Conservation (phyloP, 1,140 invertebrate species). For the Papilio polytes region DNA sequence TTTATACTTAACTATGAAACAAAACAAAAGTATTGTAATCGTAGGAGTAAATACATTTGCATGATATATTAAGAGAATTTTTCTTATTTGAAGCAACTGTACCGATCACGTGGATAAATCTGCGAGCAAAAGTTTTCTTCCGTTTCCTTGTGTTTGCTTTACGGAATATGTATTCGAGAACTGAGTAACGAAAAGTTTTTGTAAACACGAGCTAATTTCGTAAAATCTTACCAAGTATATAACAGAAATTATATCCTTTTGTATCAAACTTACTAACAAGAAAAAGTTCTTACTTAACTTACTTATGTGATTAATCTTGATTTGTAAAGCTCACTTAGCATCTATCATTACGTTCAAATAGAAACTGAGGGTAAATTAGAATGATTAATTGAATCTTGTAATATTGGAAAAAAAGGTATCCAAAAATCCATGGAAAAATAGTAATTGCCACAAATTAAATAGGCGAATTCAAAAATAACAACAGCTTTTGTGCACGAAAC, state of each 20-base stretch:
- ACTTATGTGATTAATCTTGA: neutral
- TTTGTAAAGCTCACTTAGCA: neutral
- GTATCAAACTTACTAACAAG: neutral
- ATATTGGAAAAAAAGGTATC: neutral
- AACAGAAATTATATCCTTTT: neutral
- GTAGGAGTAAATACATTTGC: neutral
- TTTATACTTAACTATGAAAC: neutral
- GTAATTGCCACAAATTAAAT: no score
- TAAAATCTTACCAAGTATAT: slow-evolving; percentile 2
- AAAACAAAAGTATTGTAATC: slow-evolving; percentile 2
- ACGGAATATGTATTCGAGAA: neutral
- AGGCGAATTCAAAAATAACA: no score
- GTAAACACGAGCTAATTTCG: slow-evolving; percentile 10
- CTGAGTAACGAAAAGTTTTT: neutral
- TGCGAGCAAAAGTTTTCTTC: slow-evolving; percentile 4
- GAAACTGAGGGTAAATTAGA: neutral
- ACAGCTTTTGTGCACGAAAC: no score
- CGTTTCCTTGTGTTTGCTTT: slow-evolving; percentile 29
- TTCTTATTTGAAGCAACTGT: neutral
- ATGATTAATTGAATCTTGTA: neutral
- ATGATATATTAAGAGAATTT: neutral
- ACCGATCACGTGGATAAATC: slow-evolving; percentile 13
- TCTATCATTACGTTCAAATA: neutral
- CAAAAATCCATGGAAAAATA: no score
- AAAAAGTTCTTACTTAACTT: no score